Evolutionary conservation across 2,888 invertebrate genomes (phyloP), one percentile per base, ranked within the genome.

Genomic region (Tipula confusa): DNA sequence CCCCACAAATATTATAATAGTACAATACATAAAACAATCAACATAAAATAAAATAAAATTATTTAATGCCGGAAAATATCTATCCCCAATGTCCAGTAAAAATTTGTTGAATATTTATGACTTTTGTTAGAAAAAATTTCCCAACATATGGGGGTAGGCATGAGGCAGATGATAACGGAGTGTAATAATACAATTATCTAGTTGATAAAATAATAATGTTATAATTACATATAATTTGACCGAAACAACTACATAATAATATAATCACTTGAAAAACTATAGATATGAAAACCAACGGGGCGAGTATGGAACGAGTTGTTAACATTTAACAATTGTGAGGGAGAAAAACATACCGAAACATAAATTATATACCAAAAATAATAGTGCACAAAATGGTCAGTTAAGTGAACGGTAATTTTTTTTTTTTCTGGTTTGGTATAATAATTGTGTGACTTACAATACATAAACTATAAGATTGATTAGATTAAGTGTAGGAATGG

Each of bases 181-280:
- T 18, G 24, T 64, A 64, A 64, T 64, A 64, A 64, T 64, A 64
- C 24, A 64, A 64, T 64, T 64, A 64, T 64, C 64, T 11, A 64
- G 64, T 64, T 64, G 64, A 64, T 64, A 64, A 64, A 64, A 64
- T 64, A 64, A 64, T 64, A 64, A 64, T 64, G 64, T 24, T 64
- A 64, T 64, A 64, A 64, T 64, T 64, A 64, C 64, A 64, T 64
- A 64, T 64, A 64, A 64, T 64, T 18, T 24, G 64, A 64, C 64
- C 64, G 24, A 64, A 64, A n/a, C n/a, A n/a, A n/a, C n/a, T n/a
- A n/a, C n/a, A n/a, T n/a, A 64, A 24, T 24, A 64, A 18, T 64
- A 24, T 64, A 64, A 64, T 64, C 64, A 64, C 64, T 64, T 64
- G 64, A 64, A 64, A 64, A 64, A 64, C 64, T 64, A 64, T 9